A percentile compares a stretch with the other conserved stretches of the same genome.
These are phyloP conservation scores for Hemibagrus guttatus DNA, from an alignment of 2,797 vertebrate genomes.

Conservation along the genomic window DNA sequence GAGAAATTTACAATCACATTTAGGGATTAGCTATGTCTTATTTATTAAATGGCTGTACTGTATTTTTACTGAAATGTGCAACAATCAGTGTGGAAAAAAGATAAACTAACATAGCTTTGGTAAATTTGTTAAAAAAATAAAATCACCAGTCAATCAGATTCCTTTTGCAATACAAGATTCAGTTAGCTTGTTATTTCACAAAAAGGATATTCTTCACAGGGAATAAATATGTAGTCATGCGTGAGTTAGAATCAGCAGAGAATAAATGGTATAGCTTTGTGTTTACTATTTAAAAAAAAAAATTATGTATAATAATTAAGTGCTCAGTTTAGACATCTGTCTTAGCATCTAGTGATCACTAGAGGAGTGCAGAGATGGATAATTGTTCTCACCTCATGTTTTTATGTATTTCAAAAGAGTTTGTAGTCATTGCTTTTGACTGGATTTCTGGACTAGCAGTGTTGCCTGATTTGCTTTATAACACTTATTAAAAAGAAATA, in stretches of 20 bases:
- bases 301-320: neutral
- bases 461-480: neutral
- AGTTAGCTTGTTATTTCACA: neutral
- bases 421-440: neutral
- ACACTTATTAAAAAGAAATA: neutral
- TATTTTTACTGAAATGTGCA: neutral
- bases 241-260: neutral
- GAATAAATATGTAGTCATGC: neutral
- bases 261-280: conserved; percentile 6
- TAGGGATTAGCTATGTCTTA: neutral
- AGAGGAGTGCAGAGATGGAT: neutral
- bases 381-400: neutral
- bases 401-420: neutral
- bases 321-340: neutral
- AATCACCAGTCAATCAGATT: neutral
- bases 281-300: neutral
- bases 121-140: neutral
- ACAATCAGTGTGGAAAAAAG: neutral
- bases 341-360: neutral
- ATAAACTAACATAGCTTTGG: neutral
- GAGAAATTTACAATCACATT: neutral
- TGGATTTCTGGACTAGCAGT: neutral
- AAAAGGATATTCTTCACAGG: neutral
- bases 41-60: neutral
- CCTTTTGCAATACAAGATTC: neutral